These are phyloP conservation scores for Ennomos erosarius DNA, from an alignment of 2,888 invertebrate species.

Conservation along the genomic window DNA sequence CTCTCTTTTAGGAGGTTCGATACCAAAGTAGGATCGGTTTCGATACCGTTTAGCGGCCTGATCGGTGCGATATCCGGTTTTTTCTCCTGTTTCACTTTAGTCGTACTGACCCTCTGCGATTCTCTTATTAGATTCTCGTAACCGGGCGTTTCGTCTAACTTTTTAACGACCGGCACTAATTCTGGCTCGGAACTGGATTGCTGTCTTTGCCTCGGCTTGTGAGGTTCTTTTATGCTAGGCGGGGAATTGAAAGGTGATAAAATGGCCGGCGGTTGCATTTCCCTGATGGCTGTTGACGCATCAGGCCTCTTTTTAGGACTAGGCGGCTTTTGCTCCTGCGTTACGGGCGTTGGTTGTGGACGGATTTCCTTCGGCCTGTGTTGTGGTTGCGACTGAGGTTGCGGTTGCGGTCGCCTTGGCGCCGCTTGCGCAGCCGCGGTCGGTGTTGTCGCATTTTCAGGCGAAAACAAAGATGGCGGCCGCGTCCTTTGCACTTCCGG, in stretches of 20 bases:
- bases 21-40: constrained; percentile 89
- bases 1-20: constrained; percentile 89
- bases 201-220: constrained; percentile 61
- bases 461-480: constrained; percentile 87
- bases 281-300: constrained; percentile 64
- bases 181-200: constrained; percentile 86
- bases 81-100: constrained; percentile 67
- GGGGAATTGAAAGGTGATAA: constrained; percentile 83
- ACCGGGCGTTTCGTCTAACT: constrained; percentile 86
- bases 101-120: constrained; percentile 73
- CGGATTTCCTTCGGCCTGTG: constrained; percentile 54
- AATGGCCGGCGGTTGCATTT: constrained; percentile 74
- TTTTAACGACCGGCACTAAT: constrained; percentile 86
- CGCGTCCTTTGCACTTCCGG: constrained; percentile 67
- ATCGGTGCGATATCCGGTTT: constrained; percentile 59
- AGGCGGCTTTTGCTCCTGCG: constrained; percentile 50
- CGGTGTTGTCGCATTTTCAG: constrained; percentile 85
- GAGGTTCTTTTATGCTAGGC: constrained; percentile 57
- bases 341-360: constrained; percentile 39
- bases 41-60: constrained; percentile 86
- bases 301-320: constrained; percentile 72
- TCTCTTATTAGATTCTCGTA: constrained; percentile 86
- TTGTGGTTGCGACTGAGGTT: constrained; percentile 46
- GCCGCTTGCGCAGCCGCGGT: constrained; percentile 67
- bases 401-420: constrained; percentile 51